Conservation (phyloP, 2,888 invertebrate genomes). For the Eubasilissa splendida region DNA sequence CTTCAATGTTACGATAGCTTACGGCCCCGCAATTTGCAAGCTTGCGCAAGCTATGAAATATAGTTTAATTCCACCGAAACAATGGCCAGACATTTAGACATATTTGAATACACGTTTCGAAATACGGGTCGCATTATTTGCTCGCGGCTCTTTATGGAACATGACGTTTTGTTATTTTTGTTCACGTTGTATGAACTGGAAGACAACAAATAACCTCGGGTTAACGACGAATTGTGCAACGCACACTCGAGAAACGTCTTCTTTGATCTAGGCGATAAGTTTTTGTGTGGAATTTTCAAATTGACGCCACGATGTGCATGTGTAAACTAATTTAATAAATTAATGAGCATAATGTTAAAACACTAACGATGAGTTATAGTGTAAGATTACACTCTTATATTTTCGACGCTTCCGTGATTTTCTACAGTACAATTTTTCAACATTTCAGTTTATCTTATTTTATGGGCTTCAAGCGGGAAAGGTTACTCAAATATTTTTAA, state of each 20-base stretch:
- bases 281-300: conserved; percentile 5
- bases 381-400: too few species aligned
- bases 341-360: background rate
- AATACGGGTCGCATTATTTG: background rate
- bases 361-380: too few species aligned
- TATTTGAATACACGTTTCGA: conserved; percentile 22
- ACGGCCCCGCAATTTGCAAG: background rate
- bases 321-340: background rate
- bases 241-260: background rate
- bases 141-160: conserved; percentile 9
- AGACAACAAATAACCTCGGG: conserved; percentile 6
- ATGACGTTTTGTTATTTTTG: background rate
- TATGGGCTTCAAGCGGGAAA: too few species aligned
- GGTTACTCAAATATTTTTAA: too few species aligned
- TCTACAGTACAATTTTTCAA: too few species aligned
- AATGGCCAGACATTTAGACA: conserved; percentile 15
- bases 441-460: too few species aligned
- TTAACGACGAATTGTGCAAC: conserved; percentile 2
- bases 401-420: too few species aligned
- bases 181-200: conserved; percentile 5
- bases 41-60: conserved; percentile 11
- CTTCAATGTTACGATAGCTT: too few species aligned
- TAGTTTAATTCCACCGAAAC: conserved; percentile 3
- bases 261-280: background rate
- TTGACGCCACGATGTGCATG: background rate